Evolutionary conservation across 2,113 vertebrate species (phyloP).

Genomic region (Salvator merianae): DNA sequence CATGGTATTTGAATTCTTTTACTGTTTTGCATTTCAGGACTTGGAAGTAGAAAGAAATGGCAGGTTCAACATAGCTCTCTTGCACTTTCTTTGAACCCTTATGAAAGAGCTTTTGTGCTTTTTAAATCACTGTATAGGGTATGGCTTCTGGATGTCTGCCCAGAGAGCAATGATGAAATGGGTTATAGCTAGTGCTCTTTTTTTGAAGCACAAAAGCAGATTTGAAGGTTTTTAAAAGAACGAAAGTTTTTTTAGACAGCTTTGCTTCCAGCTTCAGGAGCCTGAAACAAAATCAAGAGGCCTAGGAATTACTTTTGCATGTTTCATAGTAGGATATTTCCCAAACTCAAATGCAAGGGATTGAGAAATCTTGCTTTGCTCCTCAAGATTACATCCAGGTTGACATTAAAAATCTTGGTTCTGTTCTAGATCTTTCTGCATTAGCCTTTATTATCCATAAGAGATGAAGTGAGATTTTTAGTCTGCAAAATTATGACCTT

Average conservation of each 20-base stretch:
- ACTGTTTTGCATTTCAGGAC: conserved; percentile 24
- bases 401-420: conserved; percentile 6
- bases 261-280: conserved; percentile 36
- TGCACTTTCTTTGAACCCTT: conserved; percentile 60
- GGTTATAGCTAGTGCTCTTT: conserved; percentile 24
- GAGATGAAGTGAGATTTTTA: background rate
- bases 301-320: conserved; percentile 22
- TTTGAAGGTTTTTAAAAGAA: background rate
- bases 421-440: conserved; percentile 16
- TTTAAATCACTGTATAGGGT: conserved; percentile 54
- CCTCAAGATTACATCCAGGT: conserved; percentile 20
- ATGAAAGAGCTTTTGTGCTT: conserved; percentile 55
- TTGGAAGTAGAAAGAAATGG: conserved; percentile 26
- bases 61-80: conserved; percentile 22
- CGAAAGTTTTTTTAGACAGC: background rate
- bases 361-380: conserved; percentile 15
- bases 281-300: conserved; percentile 18
- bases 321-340: conserved; percentile 13
- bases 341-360: background rate
- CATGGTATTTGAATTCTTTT: conserved; percentile 13
- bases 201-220: background rate
- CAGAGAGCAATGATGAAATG: conserved; percentile 43
- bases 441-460: conserved; percentile 1
- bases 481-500: background rate
- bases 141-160: conserved; percentile 50